Base-by-base conservation (phyloP, 2,888 invertebrate genomes). In the Trachelus troglodyta region DNA sequence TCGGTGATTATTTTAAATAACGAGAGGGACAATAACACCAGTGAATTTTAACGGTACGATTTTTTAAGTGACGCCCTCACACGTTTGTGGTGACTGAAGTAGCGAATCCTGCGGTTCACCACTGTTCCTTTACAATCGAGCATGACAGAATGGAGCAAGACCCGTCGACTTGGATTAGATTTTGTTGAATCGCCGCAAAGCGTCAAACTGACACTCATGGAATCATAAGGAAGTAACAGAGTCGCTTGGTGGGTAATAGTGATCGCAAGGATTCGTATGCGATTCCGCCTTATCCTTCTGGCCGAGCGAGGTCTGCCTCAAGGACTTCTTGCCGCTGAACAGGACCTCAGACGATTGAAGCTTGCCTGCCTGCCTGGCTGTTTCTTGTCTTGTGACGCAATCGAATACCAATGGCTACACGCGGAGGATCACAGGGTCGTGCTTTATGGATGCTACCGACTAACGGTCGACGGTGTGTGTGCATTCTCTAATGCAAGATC, bases 301-400 rank as follows among this genome's bases (percentile, higher is more conserved):
- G 77, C 78, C 77, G 80, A 83, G 83, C 85, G 82, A 82, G 82
- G 82, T 79, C 79, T 82, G 79, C 81, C 80, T 83, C 85, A 85
- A 85, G 85, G 86, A 85, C 84, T 85, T 78, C 75, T 76, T 74
- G 73, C 71, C 34, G 80, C 77, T 40, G 76, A 69, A 74, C 81
- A 79, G 79, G 81, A 83, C 81, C 56, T 75, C 78, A 30, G 40
- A n/a, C 75, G 33, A 34, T 23, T 40, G 75, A 12, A 30, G n/a
- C 37, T 12, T 68, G 69, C 34, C 68, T 69, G 75, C 30, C 68
- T 33, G 30, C 33, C 31, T 33, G 69, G 69, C 33, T 69, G 31
- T 71, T 71, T 34, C 71, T 71, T 34, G 71, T 71, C 71, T 30
- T 80, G 81, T 85, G 85, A 85, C 83, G 85, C 85, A 85, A 85